phyloP scores from a whole-genome alignment of 2,888 invertebrate genomes.

The Leucophora obtusa region DNA sequence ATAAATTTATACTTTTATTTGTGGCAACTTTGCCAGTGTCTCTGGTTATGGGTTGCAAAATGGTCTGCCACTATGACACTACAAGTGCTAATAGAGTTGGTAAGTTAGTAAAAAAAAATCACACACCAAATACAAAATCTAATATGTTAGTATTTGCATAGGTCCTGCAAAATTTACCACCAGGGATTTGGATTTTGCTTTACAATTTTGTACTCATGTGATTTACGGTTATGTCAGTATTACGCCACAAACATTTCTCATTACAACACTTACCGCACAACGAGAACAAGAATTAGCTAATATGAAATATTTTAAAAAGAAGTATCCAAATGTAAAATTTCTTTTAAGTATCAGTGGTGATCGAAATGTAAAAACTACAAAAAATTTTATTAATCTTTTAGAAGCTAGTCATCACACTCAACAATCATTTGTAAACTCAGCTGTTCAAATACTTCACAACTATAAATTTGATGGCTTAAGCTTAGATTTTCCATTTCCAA shows the following conservation, averaged over 20 bases:
- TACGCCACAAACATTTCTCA: conserved; percentile 84
- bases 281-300: conserved; percentile 87
- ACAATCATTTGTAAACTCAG: conserved; percentile 86
- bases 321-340: conserved; percentile 85
- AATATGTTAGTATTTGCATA: conserved; percentile 72
- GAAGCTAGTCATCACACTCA: conserved; percentile 83
- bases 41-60: background rate
- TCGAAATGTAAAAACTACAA: conserved; percentile 82
- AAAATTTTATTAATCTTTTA: conserved; percentile 85
- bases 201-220: conserved; percentile 88
- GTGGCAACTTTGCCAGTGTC: background rate
- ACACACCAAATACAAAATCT: background rate
- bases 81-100: background rate
- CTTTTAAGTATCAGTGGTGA: conserved; percentile 88
- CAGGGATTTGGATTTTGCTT: conserved; percentile 85
- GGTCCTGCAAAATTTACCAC: conserved; percentile 88
- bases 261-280: conserved; percentile 84
- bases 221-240: conserved; percentile 89
- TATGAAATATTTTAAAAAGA: conserved; percentile 84
- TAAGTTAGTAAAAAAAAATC: background rate
- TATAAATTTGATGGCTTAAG: conserved; percentile 93
- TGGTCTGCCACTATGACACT: conserved; percentile 9
- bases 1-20: background rate
- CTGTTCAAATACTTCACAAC: conserved; percentile 83
- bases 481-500: conserved; percentile 91